Evolutionary conservation across 2,888 invertebrate genomes (phyloP).

Genomic region (Sphecodes monilicornis): DNA sequence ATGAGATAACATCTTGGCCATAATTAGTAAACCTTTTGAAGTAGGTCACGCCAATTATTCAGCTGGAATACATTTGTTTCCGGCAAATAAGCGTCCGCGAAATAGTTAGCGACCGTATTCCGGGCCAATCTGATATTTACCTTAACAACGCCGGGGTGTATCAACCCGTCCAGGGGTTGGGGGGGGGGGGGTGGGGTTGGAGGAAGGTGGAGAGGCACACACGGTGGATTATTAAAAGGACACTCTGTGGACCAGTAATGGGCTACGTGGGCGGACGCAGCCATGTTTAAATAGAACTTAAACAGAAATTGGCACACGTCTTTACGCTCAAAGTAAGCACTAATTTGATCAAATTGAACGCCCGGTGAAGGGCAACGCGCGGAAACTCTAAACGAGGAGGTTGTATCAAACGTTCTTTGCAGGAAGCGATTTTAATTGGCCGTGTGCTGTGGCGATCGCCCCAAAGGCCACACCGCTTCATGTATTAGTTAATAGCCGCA

Average conservation of each 20-base stretch:
- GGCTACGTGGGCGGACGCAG: constrained; percentile 16
- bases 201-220: neutral
- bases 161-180: neutral
- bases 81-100: constrained; percentile 26
- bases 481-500: neutral
- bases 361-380: neutral
- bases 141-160: constrained; percentile 9
- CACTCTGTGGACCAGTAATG: constrained; percentile 26
- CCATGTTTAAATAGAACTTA: constrained; percentile 52
- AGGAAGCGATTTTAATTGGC: constrained; percentile 23
- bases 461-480: neutral
- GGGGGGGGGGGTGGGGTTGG: neutral
- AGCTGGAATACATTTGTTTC: constrained; percentile 37
- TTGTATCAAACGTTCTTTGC: neutral
- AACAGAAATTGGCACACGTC: constrained; percentile 42
- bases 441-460: neutral
- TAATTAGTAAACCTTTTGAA: constrained; percentile 49
- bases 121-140: constrained; percentile 38
- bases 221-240: constrained; percentile 57
- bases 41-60: constrained; percentile 50
- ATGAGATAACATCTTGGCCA: constrained; percentile 45
- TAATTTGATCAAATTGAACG: constrained; percentile 46
- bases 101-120: constrained; percentile 36
- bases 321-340: constrained; percentile 31
- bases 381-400: constrained; percentile 24